These are phyloP conservation scores for Argentina silus DNA, from an alignment of 2,797 vertebrate species.

Conservation along the genomic window DNA sequence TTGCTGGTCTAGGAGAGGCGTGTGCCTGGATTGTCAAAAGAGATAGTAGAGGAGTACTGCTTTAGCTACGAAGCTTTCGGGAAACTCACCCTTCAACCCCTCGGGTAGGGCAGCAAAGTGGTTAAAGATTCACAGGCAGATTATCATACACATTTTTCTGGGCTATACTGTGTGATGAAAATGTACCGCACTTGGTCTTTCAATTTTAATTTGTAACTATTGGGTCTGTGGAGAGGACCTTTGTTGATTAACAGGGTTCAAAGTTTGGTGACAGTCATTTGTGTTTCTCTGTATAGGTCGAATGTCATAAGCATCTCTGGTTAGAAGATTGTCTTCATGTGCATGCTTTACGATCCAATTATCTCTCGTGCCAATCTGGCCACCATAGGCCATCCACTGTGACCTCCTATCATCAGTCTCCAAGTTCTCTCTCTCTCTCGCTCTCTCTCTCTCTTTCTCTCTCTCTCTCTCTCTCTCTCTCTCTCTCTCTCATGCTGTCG, in stretches of 20 bases:
- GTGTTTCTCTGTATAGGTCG: conserved; percentile 7
- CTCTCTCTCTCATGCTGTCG: background rate
- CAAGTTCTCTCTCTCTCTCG: background rate
- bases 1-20: too few species aligned
- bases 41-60: too few species aligned
- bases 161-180: background rate
- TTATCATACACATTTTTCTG: background rate
- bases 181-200: background rate
- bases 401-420: conserved; percentile 24
- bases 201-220: background rate
- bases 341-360: conserved; percentile 58
- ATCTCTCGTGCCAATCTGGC: conserved; percentile 49
- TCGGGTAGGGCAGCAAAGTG: too few species aligned
- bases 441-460: too few species aligned
- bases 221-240: background rate
- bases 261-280: conserved; percentile 44
- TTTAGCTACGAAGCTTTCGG: too few species aligned
- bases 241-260: conserved; percentile 29
- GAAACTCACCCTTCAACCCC: too few species aligned
- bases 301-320: conserved; percentile 31
- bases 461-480: background rate
- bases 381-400: conserved; percentile 39
- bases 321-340: conserved; percentile 46
- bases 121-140: background rate
- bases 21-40: too few species aligned